phyloP scores from a whole-genome alignment of 2,888 invertebrate genomes.

The Sacculina carcini region DNA sequence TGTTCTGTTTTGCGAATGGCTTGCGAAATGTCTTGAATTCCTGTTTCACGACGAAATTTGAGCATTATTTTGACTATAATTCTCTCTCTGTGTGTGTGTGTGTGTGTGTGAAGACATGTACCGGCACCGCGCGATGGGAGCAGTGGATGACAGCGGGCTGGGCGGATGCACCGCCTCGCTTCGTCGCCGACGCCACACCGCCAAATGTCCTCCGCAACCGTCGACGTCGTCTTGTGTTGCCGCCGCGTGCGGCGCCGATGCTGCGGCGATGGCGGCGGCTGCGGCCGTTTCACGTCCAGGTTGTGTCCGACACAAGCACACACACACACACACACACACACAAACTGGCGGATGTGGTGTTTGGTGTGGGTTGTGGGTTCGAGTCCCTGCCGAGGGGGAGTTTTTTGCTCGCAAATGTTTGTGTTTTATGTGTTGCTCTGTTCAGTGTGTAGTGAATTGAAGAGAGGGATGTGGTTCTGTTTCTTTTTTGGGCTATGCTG shows the following conservation, averaged over 20 bases:
- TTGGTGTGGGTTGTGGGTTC: background rate
- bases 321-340: too few species aligned
- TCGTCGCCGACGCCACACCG: slow-evolving; percentile 38
- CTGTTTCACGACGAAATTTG: too few species aligned
- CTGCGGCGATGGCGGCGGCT: background rate
- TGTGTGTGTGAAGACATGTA: background rate
- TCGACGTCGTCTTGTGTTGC: slow-evolving; percentile 53
- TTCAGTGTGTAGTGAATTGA: too few species aligned
- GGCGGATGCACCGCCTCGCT: slow-evolving; percentile 35
- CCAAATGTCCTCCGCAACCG: slow-evolving; percentile 61
- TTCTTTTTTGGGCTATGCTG: too few species aligned
- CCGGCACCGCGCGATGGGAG: background rate
- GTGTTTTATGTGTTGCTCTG: background rate
- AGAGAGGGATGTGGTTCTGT: too few species aligned
- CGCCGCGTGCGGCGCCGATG: slow-evolving; percentile 41
- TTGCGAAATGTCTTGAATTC: background rate
- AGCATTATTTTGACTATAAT: background rate
- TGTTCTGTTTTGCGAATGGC: background rate
- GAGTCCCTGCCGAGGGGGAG: background rate
- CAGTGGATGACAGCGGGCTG: slow-evolving; percentile 13
- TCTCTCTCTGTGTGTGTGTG: background rate
- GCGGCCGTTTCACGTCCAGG: too few species aligned
- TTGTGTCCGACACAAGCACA: too few species aligned
- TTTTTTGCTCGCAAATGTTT: background rate
- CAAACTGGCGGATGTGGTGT: too few species aligned